Base-by-base conservation (phyloP, 92 coral and sea anemone genomes). In the Montipora capitata region DNA sequence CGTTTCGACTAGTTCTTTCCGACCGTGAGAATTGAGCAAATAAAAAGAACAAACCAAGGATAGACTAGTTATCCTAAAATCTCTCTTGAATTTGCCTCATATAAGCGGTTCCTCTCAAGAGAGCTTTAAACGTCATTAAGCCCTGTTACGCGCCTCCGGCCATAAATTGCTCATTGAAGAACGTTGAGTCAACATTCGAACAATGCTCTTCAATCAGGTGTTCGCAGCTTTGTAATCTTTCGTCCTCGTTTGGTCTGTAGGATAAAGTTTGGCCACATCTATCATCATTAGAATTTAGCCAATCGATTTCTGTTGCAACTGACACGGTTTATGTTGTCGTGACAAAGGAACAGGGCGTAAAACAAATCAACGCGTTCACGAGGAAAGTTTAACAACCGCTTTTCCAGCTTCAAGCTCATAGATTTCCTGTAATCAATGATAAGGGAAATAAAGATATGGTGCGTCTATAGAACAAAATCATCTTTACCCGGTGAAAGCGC, bases 111-210 rank as follows among this genome's bases (percentile, higher is more conserved):
- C 61, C 79, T 83, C 72, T 72, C 70, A 57, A n/a, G 58, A 72
- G 72, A 12, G 71, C 58, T 83, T 82, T 27, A 83, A 78, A 81
- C 85, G 87, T 83, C 87, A 73, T 83, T 17, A 41, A 70, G 44
- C 71, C 7, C 39, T 48, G 52, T 10, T 71, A 45, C 49, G 38
- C 44, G 38, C 59, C 85, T 69, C 41, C 56, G 79, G 79, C 79
- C 74, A 71, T 40, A 71, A 81, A 83, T 57, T 54, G 72, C 72
- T 61, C 58, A 41, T 54, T 57, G 78, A 73, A 10, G 68, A 58
- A 72, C 57, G 20, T 3, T 40, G 79, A 69, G 61, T 39, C 42
- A 44, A 71, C 58, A 20, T 56, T 5, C 17, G 43, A 82, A 72
- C 87, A 83, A 83, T 57, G 79, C 72, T 43, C 4, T 83, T 62